A percentile compares a stretch with the other conserved stretches of the same genome.
Conservation (phyloP, 2,888 invertebrate genomes). For the Drosophila atroscutellata region DNA sequence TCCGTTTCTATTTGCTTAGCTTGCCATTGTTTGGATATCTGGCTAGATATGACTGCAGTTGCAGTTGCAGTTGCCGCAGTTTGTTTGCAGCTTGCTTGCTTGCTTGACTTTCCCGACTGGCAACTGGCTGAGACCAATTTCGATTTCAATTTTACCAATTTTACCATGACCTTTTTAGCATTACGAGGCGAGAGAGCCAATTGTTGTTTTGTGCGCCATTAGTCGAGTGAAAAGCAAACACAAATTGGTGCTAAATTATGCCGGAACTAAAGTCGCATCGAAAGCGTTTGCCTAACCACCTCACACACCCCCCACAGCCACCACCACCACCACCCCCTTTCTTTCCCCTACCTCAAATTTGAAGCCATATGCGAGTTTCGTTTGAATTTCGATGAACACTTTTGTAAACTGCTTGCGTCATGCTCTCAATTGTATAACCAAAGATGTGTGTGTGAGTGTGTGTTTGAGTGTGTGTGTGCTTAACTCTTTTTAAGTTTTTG, state of each 20-base stretch:
- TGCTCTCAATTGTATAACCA: slow-evolving; percentile 55
- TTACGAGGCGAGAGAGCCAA: slow-evolving; percentile 37
- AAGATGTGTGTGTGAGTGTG: slow-evolving; percentile 24
- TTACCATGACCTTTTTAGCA: slow-evolving; percentile 72
- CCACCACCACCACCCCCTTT: background rate
- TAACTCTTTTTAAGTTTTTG: slow-evolving; percentile 14
- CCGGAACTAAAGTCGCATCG: slow-evolving; percentile 67
- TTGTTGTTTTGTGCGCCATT: slow-evolving; percentile 56
- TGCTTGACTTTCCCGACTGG: slow-evolving; percentile 60
- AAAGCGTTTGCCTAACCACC: slow-evolving; percentile 12
- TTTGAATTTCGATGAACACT: slow-evolving; percentile 23
- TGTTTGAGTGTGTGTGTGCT: background rate
- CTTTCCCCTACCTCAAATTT: slow-evolving; percentile 5
- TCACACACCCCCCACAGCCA: background rate
- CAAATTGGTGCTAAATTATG: slow-evolving; percentile 80
- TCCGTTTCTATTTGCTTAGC: slow-evolving; percentile 43
- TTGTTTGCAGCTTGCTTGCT: background rate
- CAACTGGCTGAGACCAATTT: slow-evolving; percentile 59
- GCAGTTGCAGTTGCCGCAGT: slow-evolving; percentile 25
- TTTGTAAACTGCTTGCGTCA: slow-evolving; percentile 58
- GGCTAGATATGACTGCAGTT: slow-evolving; percentile 15
- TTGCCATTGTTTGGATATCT: slow-evolving; percentile 47
- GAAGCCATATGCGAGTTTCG: slow-evolving; percentile 48
- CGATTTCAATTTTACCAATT: slow-evolving; percentile 73
- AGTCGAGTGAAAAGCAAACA: slow-evolving; percentile 75